Evolutionary conservation across 2,888 invertebrate species (phyloP), one percentile per base, ranked within the genome.

Genomic region (Phengaris alcon): DNA sequence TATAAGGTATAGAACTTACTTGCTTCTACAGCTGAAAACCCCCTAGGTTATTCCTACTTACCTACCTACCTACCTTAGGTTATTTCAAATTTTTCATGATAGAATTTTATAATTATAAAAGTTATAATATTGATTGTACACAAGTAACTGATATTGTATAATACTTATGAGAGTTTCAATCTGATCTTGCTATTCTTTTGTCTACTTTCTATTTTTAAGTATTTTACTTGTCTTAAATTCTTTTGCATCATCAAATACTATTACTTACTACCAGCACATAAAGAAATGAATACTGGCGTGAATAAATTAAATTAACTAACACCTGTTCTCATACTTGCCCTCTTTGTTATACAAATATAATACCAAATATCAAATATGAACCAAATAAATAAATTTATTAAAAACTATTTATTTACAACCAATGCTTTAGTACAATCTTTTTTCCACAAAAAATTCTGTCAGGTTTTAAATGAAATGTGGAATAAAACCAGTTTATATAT

Each of bases 111-210:
- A n/a, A n/a, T n/a, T n/a, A n/a, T 35, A 64, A 44, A 64, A 44
- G 0, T 2, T 0, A 13, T 13, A 44, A 64, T 55, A 44, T 64
- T 44, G 35, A 64, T 64, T 64, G 6, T 35, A 12, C 35, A 12
- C 64, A 35, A 64, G 64, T 44, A 64, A 64, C 6, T 64, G 35
- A 64, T 64, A 35, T 22, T 35, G 10, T 64, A 44, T 64, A 64
- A 44, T 64, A 64, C 35, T 9, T 64, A 35, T 64, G 64, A 64
- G 64, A 64, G 64, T 10, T 59, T 59, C 1, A 35, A 64, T 6
- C 8, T 64, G 6, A 64, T 64, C 35, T 13, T 64, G 64, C 35
- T 64, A 64, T 64, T 64, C 64, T 64, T 64, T 44, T 44, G 64
- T 64, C 35, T 64, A 35, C 9, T 59, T 15, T 15, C 9, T 57